A percentile compares a stretch with the other conserved stretches of the same genome.
Conservation (phyloP, 2,888 invertebrate genomes). For the Acronicta leporina region DNA sequence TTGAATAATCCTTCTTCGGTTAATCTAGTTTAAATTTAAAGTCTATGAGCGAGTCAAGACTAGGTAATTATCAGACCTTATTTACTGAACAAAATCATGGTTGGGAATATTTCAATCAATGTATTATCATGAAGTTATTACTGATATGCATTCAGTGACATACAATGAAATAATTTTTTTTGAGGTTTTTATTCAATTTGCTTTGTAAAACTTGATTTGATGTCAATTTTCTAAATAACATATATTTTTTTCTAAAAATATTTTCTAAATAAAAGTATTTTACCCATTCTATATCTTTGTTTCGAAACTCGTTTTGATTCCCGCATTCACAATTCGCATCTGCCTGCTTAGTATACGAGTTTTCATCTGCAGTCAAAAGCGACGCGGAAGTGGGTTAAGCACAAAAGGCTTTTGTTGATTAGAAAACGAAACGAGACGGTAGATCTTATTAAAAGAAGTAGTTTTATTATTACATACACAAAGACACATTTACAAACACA, state of each 20-base stretch:
- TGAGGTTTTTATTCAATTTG: too few relatives aligned
- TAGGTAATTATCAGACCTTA: neutral
- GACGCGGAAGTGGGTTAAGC: constrained; percentile 16
- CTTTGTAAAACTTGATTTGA: too few relatives aligned
- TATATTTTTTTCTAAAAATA: too few relatives aligned
- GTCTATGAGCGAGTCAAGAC: neutral
- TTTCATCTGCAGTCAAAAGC: constrained; percentile 26
- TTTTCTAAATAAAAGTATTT: neutral
- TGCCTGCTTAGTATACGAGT: constrained; percentile 30
- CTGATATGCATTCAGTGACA: too few relatives aligned
- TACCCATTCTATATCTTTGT: neutral
- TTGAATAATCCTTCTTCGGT: neutral
- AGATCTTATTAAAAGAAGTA: too few relatives aligned
- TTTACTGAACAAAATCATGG: too few relatives aligned
- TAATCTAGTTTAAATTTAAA: neutral
- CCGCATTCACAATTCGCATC: constrained; percentile 20
- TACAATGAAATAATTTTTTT: too few relatives aligned
- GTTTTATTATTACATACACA: too few relatives aligned
- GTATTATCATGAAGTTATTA: too few relatives aligned
- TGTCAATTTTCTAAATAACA: too few relatives aligned
- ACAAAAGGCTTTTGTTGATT: constrained; percentile 48
- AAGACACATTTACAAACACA: too few relatives aligned
- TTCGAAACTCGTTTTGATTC: constrained; percentile 14
- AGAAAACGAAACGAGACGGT: constrained; percentile 30
- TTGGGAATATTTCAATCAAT: too few relatives aligned